Evolutionary conservation across 2,797 vertebrate species (phyloP).

Genomic region (Malacoraja senta): DNA sequence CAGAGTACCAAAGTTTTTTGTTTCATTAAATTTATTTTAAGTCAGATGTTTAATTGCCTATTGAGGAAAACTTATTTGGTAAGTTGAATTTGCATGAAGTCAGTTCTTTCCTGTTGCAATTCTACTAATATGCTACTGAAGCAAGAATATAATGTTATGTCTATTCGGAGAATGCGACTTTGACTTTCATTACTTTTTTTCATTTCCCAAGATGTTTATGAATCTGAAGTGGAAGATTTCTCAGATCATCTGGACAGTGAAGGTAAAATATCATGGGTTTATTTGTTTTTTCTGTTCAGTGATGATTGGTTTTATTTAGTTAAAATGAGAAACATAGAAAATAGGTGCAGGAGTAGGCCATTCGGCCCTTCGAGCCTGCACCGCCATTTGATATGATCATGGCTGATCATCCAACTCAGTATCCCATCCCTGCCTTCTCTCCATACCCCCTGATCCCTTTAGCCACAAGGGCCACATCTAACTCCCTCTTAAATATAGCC

Average conservation of each 20-base stretch:
- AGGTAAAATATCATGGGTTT: not conserved
- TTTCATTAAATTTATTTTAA: no score
- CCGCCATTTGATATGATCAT: no score
- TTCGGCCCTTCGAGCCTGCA: no score
- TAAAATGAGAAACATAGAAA: not conserved
- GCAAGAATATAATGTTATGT: not conserved
- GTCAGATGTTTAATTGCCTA: not conserved
- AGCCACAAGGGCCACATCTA: no score
- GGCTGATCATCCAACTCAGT: no score
- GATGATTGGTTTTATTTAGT: not conserved
- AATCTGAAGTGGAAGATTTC: slow-evolving; percentile 8
- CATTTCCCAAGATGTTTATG: not conserved
- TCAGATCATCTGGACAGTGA: slow-evolving; percentile 20
- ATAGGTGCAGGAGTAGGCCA: no score
- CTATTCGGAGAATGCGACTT: not conserved
- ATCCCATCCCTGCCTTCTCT: no score
- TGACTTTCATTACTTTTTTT: not conserved
- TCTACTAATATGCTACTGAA: not conserved
- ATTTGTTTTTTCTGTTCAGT: not conserved
- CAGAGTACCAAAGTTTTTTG: not conserved
- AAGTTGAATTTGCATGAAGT: not conserved
- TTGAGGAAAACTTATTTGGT: not conserved
- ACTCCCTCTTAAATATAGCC: no score
- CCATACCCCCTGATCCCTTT: no score
- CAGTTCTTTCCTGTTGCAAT: not conserved